Evolutionary conservation across 2,888 invertebrate genomes (phyloP), one percentile per base, ranked within the genome.

Genomic region (Abrostola tripartita): DNA sequence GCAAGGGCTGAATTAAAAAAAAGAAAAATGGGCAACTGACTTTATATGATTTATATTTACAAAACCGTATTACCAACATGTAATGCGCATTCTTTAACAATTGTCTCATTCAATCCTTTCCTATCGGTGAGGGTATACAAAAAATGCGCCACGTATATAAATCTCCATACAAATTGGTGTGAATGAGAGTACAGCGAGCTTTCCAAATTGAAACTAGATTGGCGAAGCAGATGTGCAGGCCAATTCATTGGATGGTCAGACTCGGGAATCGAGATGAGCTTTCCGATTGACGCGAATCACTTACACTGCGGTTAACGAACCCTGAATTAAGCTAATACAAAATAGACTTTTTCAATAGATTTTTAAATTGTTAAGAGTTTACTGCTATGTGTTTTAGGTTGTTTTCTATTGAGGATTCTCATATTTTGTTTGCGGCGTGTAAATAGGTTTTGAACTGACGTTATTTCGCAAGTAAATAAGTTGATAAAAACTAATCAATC

Each of bases 131-230:
- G 8, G 8, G 6, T 40, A 37, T 35, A 56, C n/a, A 58, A 63
- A 68, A 69, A 56, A 41, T 0, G 0, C 12, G 7, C 49, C 24
- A 52, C 14, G 50, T 24, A 70, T 74, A 73, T 82, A 81, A 83
- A 85, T 83, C 78, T 82, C 75, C 78, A 84, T 84, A 72, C 68
- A 81, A 79, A 82, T 85, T 76, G 78, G 65, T 70, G 76, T 57
- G 75, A 71, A 74, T 51, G 57, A 74, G 57, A 24, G 37, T 47
- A 72, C 74, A 75, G 65, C 57, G 65, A 67, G 71, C 71, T 71
- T 68, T 69, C 78, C 71, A 78, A 83, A 84, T 84, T 81, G 86
- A 81, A 84, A 84, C 81, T 82, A 76, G 80, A 85, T 85, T 85
- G 84, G 81, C 64, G 59, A 37, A 71, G 68, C 83, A 86, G 86